These are phyloP conservation scores for Tamandua tetradactyla DNA, from an alignment of 2,797 vertebrate species.

Conservation along the genomic window DNA sequence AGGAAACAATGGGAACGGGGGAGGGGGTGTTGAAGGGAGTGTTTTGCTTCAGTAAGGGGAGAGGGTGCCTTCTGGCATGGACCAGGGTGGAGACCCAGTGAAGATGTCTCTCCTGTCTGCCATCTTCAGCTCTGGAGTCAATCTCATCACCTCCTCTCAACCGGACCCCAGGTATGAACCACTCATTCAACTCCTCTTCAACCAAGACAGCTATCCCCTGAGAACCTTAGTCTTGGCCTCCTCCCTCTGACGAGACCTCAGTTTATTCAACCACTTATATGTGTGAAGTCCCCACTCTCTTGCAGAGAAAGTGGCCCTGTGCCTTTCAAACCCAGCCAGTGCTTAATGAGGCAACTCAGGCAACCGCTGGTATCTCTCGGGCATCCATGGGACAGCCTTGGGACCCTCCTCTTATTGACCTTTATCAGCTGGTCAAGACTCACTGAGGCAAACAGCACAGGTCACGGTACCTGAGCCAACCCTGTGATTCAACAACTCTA, in stretches of 20 bases:
- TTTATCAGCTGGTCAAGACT: background rate
- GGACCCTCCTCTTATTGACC: background rate
- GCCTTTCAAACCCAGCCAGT: background rate
- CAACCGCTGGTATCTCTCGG: background rate
- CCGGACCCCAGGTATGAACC: background rate
- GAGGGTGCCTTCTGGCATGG: background rate
- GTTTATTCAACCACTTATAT: background rate
- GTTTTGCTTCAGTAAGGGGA: background rate
- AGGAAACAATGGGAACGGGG: rapidly evolving
- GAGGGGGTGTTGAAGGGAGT: too few species aligned
- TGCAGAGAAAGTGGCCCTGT: background rate
- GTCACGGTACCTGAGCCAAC: background rate
- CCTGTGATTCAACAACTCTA: background rate
- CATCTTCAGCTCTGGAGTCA: background rate
- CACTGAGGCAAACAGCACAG: background rate
- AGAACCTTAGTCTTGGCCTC: background rate
- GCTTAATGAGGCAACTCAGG: background rate
- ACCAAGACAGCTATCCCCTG: background rate
- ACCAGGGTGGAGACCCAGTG: background rate
- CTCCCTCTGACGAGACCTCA: background rate
- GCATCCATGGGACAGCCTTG: background rate
- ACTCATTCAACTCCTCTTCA: background rate
- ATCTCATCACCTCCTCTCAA: background rate
- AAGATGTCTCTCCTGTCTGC: background rate
- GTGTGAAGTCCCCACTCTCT: too few species aligned